Percentiles rank a stretch among this genome's conserved stretches.
Conservation (phyloP, 2,888 invertebrate species). For the Notodromas monacha region DNA sequence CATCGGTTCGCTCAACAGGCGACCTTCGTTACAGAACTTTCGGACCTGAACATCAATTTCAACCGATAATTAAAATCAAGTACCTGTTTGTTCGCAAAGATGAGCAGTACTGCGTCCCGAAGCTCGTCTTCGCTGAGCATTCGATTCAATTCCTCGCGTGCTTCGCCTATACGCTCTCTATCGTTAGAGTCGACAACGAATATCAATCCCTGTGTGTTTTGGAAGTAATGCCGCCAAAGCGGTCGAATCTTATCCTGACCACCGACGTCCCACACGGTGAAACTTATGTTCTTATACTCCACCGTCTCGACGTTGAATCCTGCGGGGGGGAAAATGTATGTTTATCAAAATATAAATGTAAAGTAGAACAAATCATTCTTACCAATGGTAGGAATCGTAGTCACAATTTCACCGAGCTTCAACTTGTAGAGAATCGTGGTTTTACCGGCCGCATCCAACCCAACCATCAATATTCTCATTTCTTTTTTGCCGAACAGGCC, state of each 20-base stretch:
- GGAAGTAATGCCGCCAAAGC: conserved; percentile 91
- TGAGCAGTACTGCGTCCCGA: conserved; percentile 88
- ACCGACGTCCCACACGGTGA: conserved; percentile 91
- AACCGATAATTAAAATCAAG: too few species aligned
- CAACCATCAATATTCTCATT: conserved; percentile 99
- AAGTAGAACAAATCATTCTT: too few species aligned
- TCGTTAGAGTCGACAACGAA: conserved; percentile 99
- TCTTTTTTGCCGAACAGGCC: conserved; percentile 99
- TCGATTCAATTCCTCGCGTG: conserved; percentile 89
- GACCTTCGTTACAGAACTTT: too few species aligned
- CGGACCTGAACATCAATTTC: too few species aligned
- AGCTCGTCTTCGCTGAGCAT: conserved; percentile 98
- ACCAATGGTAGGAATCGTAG: conserved; percentile 99
- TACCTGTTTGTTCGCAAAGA: conserved; percentile 99
- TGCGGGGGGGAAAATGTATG: too few species aligned
- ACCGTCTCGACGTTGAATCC: conserved; percentile 94
- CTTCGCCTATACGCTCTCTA: conserved; percentile 92
- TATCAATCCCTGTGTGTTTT: conserved; percentile 93
- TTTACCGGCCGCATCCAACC: conserved; percentile 97
- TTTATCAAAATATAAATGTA: neutral
- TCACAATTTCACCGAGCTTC: too few species aligned
- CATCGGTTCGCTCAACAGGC: neutral
- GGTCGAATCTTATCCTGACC: too few species aligned
- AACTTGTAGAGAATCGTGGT: conserved; percentile 99
- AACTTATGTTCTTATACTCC: conserved; percentile 97